phyloP scores from a whole-genome alignment of 1,140 invertebrate genomes.

The Trichonephila clavata region DNA sequence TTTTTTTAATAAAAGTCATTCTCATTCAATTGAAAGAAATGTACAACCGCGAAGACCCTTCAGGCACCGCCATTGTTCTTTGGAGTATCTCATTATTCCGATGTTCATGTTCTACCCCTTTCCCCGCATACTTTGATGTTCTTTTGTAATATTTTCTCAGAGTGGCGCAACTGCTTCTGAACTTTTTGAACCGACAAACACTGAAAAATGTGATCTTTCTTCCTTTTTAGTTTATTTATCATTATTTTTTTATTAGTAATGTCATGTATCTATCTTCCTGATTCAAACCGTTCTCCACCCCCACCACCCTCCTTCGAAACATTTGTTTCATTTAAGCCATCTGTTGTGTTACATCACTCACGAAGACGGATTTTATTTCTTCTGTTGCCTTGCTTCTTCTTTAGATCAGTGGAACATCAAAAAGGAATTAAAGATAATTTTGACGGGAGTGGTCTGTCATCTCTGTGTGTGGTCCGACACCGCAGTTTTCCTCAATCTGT shows the following conservation, averaged over 20 bases:
- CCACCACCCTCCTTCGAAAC: background rate
- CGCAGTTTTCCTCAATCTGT: background rate
- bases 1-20: background rate
- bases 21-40: constrained; percentile 4
- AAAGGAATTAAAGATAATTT: constrained; percentile 44
- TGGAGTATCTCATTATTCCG: background rate
- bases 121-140: background rate
- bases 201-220: background rate
- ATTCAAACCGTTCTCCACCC: background rate
- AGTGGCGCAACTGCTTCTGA: background rate
- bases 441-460: constrained; percentile 26
- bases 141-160: background rate
- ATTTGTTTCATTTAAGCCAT: constrained; percentile 29
- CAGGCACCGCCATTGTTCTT: background rate
- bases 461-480: constrained; percentile 63
- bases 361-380: constrained; percentile 12
- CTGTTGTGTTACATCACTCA: constrained; percentile 43
- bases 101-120: background rate
- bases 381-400: constrained; percentile 4
- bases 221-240: too few species aligned
- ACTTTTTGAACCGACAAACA: background rate
- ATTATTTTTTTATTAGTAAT: background rate
- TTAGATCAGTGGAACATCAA: constrained; percentile 31
- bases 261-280: background rate
- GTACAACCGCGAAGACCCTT: background rate